Evolutionary conservation across 2,113 vertebrate species (phyloP).

Genomic region (Ovis canadensis): DNA sequence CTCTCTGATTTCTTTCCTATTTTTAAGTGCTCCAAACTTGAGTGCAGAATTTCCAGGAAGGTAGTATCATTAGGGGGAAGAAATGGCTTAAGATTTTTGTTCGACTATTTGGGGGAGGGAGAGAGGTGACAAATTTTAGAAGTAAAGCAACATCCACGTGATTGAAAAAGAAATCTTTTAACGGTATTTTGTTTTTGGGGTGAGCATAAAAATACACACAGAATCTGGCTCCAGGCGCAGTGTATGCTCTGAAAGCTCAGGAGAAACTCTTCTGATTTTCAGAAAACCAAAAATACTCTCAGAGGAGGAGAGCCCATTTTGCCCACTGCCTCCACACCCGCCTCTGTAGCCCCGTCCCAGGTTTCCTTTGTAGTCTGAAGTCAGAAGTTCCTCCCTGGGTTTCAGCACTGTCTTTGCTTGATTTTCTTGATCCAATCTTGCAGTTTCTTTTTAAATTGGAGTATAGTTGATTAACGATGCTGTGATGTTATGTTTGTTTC

Average conservation of each 20-base stretch:
- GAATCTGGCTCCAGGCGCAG: neutral
- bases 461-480: neutral
- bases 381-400: neutral
- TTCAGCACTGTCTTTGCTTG: neutral
- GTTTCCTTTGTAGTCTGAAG: neutral
- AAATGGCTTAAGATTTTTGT: neutral
- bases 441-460: neutral
- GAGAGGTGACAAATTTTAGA: neutral
- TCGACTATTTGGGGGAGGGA: neutral
- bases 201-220: neutral
- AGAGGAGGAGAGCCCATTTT: rapidly evolving
- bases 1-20: neutral
- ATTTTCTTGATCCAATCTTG: neutral
- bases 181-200: neutral
- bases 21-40: neutral
- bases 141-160: neutral
- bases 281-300: neutral
- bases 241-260: neutral
- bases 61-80: neutral
- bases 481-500: neutral
- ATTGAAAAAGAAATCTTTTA: neutral
- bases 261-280: neutral
- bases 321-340: neutral
- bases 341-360: neutral
- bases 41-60: neutral